Base-by-base conservation (phyloP, 2,113 vertebrate genomes). In the Tinamus guttatus region DNA sequence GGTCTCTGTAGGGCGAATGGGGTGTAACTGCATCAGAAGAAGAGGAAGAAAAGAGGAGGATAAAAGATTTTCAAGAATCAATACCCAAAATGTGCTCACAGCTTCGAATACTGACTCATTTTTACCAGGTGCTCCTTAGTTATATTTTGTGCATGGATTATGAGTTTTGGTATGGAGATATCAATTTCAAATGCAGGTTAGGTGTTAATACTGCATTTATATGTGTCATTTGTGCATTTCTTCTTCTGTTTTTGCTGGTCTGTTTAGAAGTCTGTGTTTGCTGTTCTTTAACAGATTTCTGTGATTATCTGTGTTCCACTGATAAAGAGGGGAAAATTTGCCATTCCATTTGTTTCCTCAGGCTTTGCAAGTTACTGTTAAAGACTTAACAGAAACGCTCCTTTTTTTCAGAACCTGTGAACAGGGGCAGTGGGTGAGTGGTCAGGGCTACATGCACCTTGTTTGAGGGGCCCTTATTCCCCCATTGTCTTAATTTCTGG, bases 31-130 rank as follows among this genome's bases (percentile, higher is more conserved):
- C 98, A 1, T 98, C 98, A 15, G 98, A 99, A 94, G 99, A 99
- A 45, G 98, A 98, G 13, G 98, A 98, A 41, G 99, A 99, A 93
- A 98, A 95, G 80, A 98, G 93, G 96, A 98, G 99, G 87, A 96
- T 99, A 65, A 98, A 98, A 71, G 98, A 99, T 86, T 99, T 99
- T 94, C 98, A 98, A 95, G 98, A 99, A 28, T 99, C 98, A 4
- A 98, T 99, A 95, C 99, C 99, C 78, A 99, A 99, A 98, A 99
- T 99, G 99, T 98, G 98, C 87, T 99, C 99, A 12, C 99, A 99
- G 97, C 93, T 99, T 43, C 98, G 99, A 77, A 98, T 99, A 92
- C 98, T 99, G 86, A 99, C 99, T 5, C 99, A 99, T 89, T 99
- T 99, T 92, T 99, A 99, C 97, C 99, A 99, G 99, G 99, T 99